Percentiles rank a stretch among this genome's conserved stretches.
These are phyloP conservation scores for Xiphophorus couchianus DNA, from an alignment of 2,113 vertebrate species.

Conservation along the genomic window DNA sequence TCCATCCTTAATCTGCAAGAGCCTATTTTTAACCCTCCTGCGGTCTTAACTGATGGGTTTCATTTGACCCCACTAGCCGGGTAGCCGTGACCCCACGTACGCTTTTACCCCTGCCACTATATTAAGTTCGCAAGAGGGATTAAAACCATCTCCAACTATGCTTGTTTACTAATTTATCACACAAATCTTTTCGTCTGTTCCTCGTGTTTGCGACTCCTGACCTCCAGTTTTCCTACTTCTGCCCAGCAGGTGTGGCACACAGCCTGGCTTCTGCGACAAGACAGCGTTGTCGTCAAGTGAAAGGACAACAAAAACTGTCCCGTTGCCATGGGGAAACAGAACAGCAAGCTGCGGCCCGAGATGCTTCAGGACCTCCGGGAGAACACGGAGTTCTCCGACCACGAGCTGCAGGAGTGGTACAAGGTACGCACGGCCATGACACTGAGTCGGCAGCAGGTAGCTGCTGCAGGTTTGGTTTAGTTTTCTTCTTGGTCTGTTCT, in stretches of 20 bases:
- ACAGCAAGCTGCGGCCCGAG: conserved; percentile 98
- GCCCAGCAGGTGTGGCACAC: conserved; percentile 74
- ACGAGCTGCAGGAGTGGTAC: conserved; percentile 99
- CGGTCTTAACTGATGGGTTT: too few species aligned
- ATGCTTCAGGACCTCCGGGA: conserved; percentile 97
- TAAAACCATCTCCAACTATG: not conserved
- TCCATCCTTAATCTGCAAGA: not conserved
- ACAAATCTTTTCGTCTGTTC: not conserved
- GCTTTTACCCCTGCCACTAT: too few species aligned
- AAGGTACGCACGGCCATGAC: conserved; percentile 71
- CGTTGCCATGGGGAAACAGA: conserved; percentile 94
- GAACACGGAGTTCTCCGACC: conserved; percentile 97
- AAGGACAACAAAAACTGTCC: conserved; percentile 52
- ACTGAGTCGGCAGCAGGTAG: not conserved
- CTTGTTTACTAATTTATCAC: not conserved
- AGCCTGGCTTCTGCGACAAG: conserved; percentile 55
- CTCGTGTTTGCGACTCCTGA: conserved; percentile 33
- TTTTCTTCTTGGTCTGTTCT: not conserved
- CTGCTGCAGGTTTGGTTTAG: too few species aligned
- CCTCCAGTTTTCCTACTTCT: conserved; percentile 28
- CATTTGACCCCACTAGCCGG: too few species aligned
- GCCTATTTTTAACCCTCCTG: not conserved
- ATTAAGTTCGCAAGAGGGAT: too few species aligned
- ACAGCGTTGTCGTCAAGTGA: conserved; percentile 51
- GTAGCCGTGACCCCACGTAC: too few species aligned